Evolutionary conservation across 2,888 invertebrate species (phyloP).

Genomic region (Galerucella calmariensis): DNA sequence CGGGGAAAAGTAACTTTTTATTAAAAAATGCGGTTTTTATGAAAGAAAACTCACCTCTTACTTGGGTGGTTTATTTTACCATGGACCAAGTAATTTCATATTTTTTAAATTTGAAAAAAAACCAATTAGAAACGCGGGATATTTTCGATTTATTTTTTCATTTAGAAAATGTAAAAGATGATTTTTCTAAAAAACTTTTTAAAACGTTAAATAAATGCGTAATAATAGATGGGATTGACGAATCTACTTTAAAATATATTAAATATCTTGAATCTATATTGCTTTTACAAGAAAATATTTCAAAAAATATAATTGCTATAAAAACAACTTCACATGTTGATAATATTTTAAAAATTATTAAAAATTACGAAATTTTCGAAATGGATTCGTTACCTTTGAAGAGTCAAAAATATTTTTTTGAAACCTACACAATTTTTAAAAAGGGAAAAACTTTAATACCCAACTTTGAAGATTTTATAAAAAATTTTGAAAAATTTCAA

Average conservation of each 20-base stretch:
- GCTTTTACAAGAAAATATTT: not conserved
- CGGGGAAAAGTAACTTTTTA: not conserved
- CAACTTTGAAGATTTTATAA: not conserved
- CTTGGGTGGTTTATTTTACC: not conserved
- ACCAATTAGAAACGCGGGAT: too few relatives aligned
- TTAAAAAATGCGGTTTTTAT: not conserved
- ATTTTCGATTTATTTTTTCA: not conserved
- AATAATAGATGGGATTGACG: not conserved
- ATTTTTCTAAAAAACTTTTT: not conserved
- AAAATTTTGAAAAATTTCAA: not conserved
- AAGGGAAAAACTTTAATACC: not conserved
- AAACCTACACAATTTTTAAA: not conserved
- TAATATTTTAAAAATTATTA: not conserved
- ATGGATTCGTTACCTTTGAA: not conserved
- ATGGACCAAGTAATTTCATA: not conserved
- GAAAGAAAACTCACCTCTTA: not conserved
- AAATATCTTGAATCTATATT: not conserved
- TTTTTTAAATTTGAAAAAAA: not conserved
- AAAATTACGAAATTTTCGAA: not conserved
- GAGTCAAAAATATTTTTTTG: not conserved
- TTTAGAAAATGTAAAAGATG: not conserved
- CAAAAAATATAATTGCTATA: not conserved
- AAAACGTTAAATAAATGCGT: not conserved
- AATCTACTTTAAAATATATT: not conserved
- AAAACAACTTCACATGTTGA: not conserved